phyloP scores from a whole-genome alignment of 2,888 invertebrate genomes.

The Cistogaster globosa region DNA sequence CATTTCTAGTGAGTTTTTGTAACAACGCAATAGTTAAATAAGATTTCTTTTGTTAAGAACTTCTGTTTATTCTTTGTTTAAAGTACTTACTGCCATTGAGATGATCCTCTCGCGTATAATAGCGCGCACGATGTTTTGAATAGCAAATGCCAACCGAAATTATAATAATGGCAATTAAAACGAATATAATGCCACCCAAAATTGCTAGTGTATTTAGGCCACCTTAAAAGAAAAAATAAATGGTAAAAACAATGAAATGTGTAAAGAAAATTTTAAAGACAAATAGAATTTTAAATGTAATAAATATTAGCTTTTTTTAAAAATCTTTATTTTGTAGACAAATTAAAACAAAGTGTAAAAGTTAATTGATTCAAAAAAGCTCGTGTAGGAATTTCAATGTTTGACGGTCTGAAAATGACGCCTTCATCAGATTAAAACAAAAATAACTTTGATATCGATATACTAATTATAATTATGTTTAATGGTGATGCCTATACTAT shows the following conservation, averaged over 20 bases:
- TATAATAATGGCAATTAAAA: slow-evolving; percentile 81
- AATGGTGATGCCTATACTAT: too few species aligned
- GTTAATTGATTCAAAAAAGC: too few species aligned
- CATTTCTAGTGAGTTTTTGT: slow-evolving; percentile 9
- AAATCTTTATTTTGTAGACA: too few species aligned
- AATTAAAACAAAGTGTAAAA: too few species aligned
- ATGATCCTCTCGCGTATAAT: slow-evolving; percentile 91
- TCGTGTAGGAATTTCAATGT: too few species aligned
- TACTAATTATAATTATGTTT: too few species aligned
- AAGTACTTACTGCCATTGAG: slow-evolving; percentile 79
- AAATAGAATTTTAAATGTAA: background rate
- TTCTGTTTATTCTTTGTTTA: slow-evolving; percentile 28
- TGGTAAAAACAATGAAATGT: background rate
- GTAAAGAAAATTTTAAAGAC: background rate
- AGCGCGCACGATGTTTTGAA: slow-evolving; percentile 88
- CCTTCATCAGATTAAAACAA: too few species aligned
- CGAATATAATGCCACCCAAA: slow-evolving; percentile 82
- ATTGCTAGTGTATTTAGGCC: slow-evolving; percentile 83
- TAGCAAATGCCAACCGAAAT: slow-evolving; percentile 84
- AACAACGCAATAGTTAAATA: slow-evolving; percentile 64
- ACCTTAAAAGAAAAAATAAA: slow-evolving; percentile 81
- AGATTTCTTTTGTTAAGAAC: background rate
- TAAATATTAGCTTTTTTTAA: too few species aligned
- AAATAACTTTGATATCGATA: too few species aligned
- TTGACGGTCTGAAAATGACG: too few species aligned